Base-by-base conservation (phyloP, 1,140 invertebrate genomes). In the Araneus ventricosus region DNA sequence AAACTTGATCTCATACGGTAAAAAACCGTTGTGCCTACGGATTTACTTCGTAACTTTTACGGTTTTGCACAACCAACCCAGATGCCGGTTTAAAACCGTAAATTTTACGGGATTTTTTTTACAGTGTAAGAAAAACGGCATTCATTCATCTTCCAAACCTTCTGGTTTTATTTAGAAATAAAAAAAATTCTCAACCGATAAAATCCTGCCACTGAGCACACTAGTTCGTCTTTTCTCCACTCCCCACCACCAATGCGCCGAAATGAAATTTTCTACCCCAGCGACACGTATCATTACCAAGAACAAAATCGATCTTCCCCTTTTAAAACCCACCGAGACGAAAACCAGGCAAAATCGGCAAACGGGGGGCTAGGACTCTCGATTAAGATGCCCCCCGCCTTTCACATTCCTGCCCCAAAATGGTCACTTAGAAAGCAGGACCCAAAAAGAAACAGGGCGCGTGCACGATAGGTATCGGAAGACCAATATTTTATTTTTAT, bases 401-500 rank as follows among this genome's bases (percentile, higher is more conserved):
- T 30, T 30, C 30, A 8, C 41, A 82, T 39, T n/a, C 22, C 22
- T 39, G 24, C 22, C 24, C 39, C 80, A n/a, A 37, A 45, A 82
- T 82, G 80, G 80, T 45, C 80, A 82, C 80, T 75, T 75, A 75
- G 27, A 75, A 30, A 30, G 67, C 27, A 34, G 10, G 5, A 45
- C 5, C 41, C 41, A 52, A 52, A 52, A 30, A 75, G 30, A 34
- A 75, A 34, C 80, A 45, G 22, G 39, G 41, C 37, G 41, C 22
- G 27, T 82, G 27, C 22, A 41, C 24, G 39, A 45, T 82, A n/a
- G 1, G 39, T 82, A 41, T 52, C 41, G 22, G 41, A 82, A 45
- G 80, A 52, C 41, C 80, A 52, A 82, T 82, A 82, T 82, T 82
- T 82, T 82, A 82, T 52, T 52, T 82, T 82, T 82, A 82, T 82